Conservation (phyloP, 2,113 vertebrate species). For the Grammomys surdaster region DNA sequence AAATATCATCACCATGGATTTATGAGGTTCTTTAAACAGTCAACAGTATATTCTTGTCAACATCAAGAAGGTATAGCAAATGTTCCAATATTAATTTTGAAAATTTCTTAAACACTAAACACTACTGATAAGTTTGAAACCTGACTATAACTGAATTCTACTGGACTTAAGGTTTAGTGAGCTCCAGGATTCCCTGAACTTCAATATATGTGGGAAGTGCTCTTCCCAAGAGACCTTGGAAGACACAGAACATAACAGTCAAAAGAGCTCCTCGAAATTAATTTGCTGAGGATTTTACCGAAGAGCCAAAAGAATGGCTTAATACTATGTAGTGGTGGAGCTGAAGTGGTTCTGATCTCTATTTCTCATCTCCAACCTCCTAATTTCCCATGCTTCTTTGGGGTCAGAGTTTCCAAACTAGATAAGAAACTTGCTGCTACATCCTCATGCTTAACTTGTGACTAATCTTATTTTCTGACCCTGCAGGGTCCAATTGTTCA, state of each 20-base stretch:
- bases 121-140: not conserved
- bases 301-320: not conserved
- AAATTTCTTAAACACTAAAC: not conserved
- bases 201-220: not conserved
- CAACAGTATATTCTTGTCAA: not conserved
- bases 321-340: not conserved
- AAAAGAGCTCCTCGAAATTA: not conserved
- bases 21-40: not conserved
- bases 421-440: not conserved
- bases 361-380: not conserved
- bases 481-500: not conserved
- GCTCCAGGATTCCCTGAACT: not conserved
- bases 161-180: not conserved
- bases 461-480: not conserved
- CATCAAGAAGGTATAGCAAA: not conserved
- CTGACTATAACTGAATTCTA: constrained; percentile 31
- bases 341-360: not conserved
- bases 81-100: not conserved
- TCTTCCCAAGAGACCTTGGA: not conserved
- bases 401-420: not conserved
- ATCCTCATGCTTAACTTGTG: not conserved
- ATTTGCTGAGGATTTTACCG: not conserved
- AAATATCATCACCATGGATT: not conserved
- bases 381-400: not conserved
- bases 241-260: not conserved